Percentiles rank a stretch among this genome's conserved stretches.
Evolutionary conservation across 1,140 invertebrate species (phyloP).

Genomic region (Psilanteris sp.): DNA sequence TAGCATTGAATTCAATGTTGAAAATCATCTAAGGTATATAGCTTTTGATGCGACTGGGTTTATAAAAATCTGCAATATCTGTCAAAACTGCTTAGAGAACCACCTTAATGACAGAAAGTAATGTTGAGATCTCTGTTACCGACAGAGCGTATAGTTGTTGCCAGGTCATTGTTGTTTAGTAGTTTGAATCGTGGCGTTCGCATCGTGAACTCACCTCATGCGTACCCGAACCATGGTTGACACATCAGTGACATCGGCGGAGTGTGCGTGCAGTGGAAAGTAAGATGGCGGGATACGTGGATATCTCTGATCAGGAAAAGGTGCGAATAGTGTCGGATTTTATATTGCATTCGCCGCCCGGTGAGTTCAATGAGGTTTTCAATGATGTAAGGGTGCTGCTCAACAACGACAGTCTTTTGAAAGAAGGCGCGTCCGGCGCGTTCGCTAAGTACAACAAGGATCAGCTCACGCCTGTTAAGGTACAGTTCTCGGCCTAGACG

Average conservation of each 20-base stretch:
- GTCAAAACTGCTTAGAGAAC: too few relatives aligned
- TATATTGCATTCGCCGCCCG: constrained; percentile 98
- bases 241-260: constrained; percentile 69
- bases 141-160: constrained; percentile 1
- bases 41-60: too few relatives aligned
- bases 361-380: constrained; percentile 99
- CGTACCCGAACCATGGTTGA: constrained; percentile 70
- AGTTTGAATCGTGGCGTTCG: constrained; percentile 5
- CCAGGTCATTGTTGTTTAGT: neutral
- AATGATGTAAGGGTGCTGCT: constrained; percentile 98
- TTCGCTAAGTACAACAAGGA: constrained; percentile 99
- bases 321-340: constrained; percentile 98
- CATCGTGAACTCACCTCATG: constrained; percentile 61
- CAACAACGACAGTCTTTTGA: constrained; percentile 96
- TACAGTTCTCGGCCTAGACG: constrained; percentile 58
- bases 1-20: too few relatives aligned
- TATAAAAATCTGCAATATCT: too few relatives aligned
- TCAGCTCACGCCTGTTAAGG: constrained; percentile 96
- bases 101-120: too few relatives aligned
- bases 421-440: constrained; percentile 96
- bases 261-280: constrained; percentile 74
- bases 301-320: constrained; percentile 93
- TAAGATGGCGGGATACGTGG: constrained; percentile 85
- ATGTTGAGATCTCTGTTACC: too few relatives aligned
- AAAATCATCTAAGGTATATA: too few relatives aligned